Conservation (phyloP, 2,113 vertebrate species). For the Cephalopholis sonnerati region DNA sequence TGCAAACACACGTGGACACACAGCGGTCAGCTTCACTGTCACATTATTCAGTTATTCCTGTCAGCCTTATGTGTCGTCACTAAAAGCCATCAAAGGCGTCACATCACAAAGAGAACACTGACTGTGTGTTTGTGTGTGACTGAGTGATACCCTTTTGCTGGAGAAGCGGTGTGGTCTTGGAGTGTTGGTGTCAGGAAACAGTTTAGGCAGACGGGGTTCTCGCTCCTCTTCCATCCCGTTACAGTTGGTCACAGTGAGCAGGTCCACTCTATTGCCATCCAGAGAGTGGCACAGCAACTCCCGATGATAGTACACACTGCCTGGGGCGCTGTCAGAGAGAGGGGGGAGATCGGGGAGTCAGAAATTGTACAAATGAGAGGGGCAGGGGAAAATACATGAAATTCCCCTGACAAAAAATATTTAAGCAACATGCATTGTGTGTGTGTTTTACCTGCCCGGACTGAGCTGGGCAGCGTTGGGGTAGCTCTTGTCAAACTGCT, state of each 20-base stretch:
- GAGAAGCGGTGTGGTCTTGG: slow-evolving; percentile 90
- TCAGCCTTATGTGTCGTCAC: too few relatives aligned
- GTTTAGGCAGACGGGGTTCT: slow-evolving; percentile 92
- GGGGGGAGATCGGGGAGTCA: background rate
- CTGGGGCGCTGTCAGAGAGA: slow-evolving; percentile 80
- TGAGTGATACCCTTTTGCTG: slow-evolving; percentile 88
- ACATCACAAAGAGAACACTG: background rate
- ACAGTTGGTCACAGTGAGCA: slow-evolving; percentile 94
- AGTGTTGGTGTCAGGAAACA: slow-evolving; percentile 91
- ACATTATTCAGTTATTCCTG: background rate
- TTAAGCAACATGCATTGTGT: background rate
- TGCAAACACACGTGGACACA: slow-evolving; percentile 54
- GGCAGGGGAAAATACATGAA: background rate
- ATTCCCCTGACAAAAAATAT: background rate
- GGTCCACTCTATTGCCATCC: slow-evolving; percentile 93
- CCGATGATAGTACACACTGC: slow-evolving; percentile 93
- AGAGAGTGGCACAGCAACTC: slow-evolving; percentile 95
- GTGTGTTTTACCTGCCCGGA: slow-evolving; percentile 86
- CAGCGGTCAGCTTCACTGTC: background rate
- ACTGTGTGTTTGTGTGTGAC: background rate
- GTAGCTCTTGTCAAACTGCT: slow-evolving; percentile 89
- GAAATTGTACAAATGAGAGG: background rate
- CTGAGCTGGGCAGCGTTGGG: slow-evolving; percentile 83
- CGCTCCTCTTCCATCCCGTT: slow-evolving; percentile 91
- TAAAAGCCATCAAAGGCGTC: background rate